A percentile compares a stretch with the other conserved stretches of the same genome.
phyloP scores from a whole-genome alignment of 23 tunicate species.

The Halocynthia roretzi region DNA sequence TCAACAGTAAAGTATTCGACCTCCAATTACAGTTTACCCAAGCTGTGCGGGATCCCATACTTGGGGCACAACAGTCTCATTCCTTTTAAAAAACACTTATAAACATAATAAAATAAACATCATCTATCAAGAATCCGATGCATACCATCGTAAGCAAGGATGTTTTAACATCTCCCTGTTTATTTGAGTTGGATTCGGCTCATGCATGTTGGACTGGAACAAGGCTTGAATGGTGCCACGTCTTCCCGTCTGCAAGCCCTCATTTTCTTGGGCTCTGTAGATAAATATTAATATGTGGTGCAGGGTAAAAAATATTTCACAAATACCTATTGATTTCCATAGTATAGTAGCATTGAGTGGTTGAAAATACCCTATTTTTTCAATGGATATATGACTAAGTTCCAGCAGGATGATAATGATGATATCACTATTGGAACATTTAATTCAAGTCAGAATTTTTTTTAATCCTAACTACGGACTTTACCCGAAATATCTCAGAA shows the following conservation, averaged over 20 bases:
- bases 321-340: neutral
- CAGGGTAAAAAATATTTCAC: neutral
- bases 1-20: no score
- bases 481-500: no score
- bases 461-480: no score
- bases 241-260: neutral
- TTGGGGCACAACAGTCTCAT: no score
- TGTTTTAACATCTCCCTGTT: constrained; percentile 64
- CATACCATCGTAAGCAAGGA: constrained; percentile 44
- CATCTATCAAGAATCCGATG: neutral
- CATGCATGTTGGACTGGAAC: constrained; percentile 59
- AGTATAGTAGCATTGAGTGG: neutral
- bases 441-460: no score
- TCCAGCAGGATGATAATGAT: no score
- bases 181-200: constrained; percentile 58
- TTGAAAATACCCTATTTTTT: no score
- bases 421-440: no score
- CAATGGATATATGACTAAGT: no score
- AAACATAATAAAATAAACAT: neutral
- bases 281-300: neutral
- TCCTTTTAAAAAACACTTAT: no score
- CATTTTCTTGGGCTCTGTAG: constrained; percentile 13
- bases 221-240: constrained; percentile 78
- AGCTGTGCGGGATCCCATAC: no score
- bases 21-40: no score